Evolutionary conservation across 2,888 invertebrate species (phyloP).

Genomic region (Perizoma affinitatum): DNA sequence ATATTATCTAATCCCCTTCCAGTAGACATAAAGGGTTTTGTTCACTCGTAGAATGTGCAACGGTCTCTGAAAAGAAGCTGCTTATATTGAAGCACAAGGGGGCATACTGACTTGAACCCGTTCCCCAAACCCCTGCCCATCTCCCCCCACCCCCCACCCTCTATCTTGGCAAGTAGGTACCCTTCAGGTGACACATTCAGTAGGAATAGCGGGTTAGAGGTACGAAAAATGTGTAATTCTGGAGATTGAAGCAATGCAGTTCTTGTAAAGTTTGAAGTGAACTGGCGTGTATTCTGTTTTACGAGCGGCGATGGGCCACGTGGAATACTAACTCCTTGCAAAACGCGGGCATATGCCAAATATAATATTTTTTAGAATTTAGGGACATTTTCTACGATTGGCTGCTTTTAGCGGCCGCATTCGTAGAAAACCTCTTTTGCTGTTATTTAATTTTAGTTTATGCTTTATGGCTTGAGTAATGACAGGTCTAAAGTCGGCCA

Average conservation of each 20-base stretch:
- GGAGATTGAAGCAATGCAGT: background rate
- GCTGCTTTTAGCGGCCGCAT: too few relatives aligned
- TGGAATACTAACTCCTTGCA: too few relatives aligned
- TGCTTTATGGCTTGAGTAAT: too few relatives aligned
- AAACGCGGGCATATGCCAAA: too few relatives aligned
- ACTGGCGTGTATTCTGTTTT: background rate
- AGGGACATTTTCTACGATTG: too few relatives aligned
- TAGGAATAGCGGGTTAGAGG: constrained; percentile 1
- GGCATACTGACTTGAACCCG: constrained; percentile 1
- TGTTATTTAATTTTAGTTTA: too few relatives aligned
- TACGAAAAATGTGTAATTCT: constrained; percentile 5
- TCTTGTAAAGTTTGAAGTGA: background rate
- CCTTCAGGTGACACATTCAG: constrained; percentile 20
- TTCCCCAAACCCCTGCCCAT: background rate
- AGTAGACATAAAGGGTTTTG: constrained; percentile 11
- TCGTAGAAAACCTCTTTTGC: too few relatives aligned
- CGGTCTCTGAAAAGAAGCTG: constrained; percentile 11
- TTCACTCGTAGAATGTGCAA: constrained; percentile 16
- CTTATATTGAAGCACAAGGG: constrained; percentile 8
- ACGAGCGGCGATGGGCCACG: too few relatives aligned
- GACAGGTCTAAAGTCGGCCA: too few relatives aligned
- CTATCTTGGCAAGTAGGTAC: background rate
- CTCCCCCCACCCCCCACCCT: background rate
- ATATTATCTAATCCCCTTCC: constrained; percentile 10
- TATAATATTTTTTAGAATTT: too few relatives aligned